Conservation (phyloP, 2,888 invertebrate species). For the Metellina segmentata region DNA sequence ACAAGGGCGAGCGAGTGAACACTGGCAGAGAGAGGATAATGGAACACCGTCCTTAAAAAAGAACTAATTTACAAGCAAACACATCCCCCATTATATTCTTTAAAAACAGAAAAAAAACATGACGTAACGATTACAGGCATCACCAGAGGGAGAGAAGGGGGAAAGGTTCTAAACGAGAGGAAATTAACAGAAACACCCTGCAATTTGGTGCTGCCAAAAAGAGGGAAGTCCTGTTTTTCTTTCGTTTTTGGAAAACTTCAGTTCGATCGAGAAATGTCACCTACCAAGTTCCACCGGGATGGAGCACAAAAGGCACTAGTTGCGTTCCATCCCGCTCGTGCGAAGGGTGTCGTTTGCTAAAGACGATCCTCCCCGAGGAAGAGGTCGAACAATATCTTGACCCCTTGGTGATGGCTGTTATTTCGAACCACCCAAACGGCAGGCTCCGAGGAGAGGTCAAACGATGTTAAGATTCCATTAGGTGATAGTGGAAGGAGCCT, state of each 20-base stretch:
- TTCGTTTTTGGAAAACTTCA: background rate
- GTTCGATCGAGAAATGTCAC: conserved; percentile 32
- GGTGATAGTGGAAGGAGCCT: conserved; percentile 12
- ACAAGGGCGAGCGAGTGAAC: conserved; percentile 15
- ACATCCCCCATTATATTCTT: conserved; percentile 27
- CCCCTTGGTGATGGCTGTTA: conserved; percentile 35
- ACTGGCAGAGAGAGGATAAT: conserved; percentile 18
- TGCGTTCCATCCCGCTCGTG: background rate
- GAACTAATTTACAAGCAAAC: conserved; percentile 6
- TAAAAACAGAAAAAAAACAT: conserved; percentile 16
- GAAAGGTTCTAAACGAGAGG: conserved; percentile 36
- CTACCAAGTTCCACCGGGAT: conserved; percentile 45
- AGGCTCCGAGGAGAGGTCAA: conserved; percentile 29
- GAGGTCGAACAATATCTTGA: conserved; percentile 56
- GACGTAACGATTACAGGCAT: conserved; percentile 25
- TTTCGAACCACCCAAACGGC: conserved; percentile 55
- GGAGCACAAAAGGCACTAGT: conserved; percentile 19
- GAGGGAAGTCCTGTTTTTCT: conserved; percentile 1
- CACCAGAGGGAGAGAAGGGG: conserved; percentile 11
- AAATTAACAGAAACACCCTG: conserved; percentile 70
- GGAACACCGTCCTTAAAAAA: conserved; percentile 13
- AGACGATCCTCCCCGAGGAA: conserved; percentile 14
- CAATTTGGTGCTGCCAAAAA: conserved; percentile 48
- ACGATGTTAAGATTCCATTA: conserved; percentile 32
- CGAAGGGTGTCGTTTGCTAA: conserved; percentile 12